Conservation (phyloP, 2,797 vertebrate genomes). For the Macrochelys suwanniensis region DNA sequence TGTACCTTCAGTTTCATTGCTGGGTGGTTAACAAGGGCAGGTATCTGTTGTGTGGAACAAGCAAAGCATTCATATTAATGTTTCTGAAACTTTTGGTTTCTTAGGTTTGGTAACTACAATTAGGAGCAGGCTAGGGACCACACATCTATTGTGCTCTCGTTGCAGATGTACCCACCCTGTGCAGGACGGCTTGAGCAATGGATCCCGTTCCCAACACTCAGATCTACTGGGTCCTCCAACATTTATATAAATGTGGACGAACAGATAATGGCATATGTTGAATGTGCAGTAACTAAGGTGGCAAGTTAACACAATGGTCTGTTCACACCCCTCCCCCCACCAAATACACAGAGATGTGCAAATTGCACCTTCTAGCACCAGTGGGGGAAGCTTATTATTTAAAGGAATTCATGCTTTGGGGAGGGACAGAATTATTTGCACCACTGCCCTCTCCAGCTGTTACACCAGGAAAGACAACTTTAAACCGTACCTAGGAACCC, state of each 20-base stretch:
- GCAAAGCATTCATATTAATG: accelerated
- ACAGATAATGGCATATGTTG: neutral
- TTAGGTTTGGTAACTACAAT: neutral
- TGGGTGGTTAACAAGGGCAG: neutral
- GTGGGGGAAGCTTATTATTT: neutral
- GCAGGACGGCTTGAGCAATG: neutral
- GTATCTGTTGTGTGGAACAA: neutral
- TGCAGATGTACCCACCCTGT: neutral
- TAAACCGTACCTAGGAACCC: neutral
- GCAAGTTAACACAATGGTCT: no score
- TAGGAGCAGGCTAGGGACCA: neutral
- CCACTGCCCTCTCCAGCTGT: neutral
- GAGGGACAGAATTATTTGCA: neutral
- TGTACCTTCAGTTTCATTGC: neutral
- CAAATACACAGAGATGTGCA: no score
- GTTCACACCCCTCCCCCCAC: no score
- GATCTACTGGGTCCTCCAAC: neutral
- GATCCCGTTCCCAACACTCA: neutral
- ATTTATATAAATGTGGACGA: neutral
- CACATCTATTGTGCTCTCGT: neutral
- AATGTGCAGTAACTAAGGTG: neutral
- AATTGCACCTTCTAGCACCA: neutral
- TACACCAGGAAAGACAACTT: neutral
- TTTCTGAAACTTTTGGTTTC: neutral
- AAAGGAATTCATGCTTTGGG: neutral